Base-by-base conservation (phyloP, 2,888 invertebrate species). In the Caenorhabditis sp. region DNA sequence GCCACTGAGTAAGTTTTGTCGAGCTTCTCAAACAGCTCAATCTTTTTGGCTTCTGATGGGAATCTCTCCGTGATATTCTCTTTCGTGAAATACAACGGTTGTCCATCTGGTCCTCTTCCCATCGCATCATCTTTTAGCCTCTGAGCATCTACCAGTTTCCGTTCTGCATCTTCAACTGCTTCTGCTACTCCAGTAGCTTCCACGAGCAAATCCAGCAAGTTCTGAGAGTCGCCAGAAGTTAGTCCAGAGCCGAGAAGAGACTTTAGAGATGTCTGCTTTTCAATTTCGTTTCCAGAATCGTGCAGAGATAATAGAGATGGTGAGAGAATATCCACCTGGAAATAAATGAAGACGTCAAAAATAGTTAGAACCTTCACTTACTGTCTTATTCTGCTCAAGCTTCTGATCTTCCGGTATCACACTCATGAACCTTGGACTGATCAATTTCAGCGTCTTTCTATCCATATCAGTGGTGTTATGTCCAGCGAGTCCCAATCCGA, bases 31-130 rank as follows among this genome's bases (percentile, higher is more conserved):
- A 88, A 87, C 22, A 85, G 35, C 41, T 89, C 88, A 35, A 90
- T 86, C 54, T 90, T 90, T 24, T 85, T 87, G 26, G 84, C 85
- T 64, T 89, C 88, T 7, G 68, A 35, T 38, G 76, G 82, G 19
- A 74, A 72, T 28, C 82, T 35, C 22, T 85, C 84, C 19, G 87
- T 89, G 8, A 88, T 85, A 64, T 90, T 91, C 61, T 91, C 79
- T 68, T 89, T 90, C 0, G 89, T 88, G 51, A 89, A 89, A 79
- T 90, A 90, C 26, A 90, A 70, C 47, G 82, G 85, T 74, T 86
- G 82, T n/a, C 85, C 86, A 47, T 80, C 72, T 16, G 83, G 84
- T 16, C 83, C 82, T 44, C 82, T 74, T 38, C 76, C 68, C 70
- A 82, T 83, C 22, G 64, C 80, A n/a, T 72, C 69, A 69, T 76